Evolutionary conservation across 2,888 invertebrate genomes (phyloP).

Genomic region (Margaritifera margaritifera): DNA sequence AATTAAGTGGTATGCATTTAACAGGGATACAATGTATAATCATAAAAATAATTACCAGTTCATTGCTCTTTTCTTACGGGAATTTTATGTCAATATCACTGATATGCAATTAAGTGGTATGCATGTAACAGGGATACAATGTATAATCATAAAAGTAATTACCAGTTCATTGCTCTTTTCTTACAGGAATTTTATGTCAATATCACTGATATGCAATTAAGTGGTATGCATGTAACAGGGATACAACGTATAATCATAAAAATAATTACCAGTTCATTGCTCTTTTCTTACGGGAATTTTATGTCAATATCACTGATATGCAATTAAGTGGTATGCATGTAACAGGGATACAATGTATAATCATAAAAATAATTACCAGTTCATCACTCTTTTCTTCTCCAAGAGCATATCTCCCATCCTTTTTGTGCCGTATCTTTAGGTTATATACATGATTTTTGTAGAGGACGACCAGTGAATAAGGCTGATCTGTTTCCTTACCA

Average conservation of each 20-base stretch:
- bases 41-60: slow-evolving; percentile 41
- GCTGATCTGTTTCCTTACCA: slow-evolving; percentile 37
- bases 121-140: not conserved
- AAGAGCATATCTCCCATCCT: slow-evolving; percentile 48
- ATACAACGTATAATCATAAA: not conserved
- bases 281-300: too few species aligned
- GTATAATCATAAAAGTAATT: slow-evolving; percentile 8
- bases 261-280: slow-evolving; percentile 53
- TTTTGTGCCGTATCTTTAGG: slow-evolving; percentile 43
- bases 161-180: slow-evolving; percentile 58
- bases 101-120: too few species aligned
- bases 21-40: not conserved
- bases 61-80: slow-evolving; percentile 54
- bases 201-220: too few species aligned
- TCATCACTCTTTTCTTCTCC: slow-evolving; percentile 56
- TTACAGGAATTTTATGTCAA: too few species aligned
- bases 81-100: too few species aligned
- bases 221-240: too few species aligned
- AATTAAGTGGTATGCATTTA: too few species aligned
- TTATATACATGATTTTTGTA: slow-evolving; percentile 46
- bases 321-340: too few species aligned
- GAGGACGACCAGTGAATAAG: slow-evolving; percentile 54
- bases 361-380: slow-evolving; percentile 36
- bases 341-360: not conserved
- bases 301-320: too few species aligned